These are phyloP conservation scores for Suillia variegata DNA, from an alignment of 2,888 invertebrate species.

Conservation along the genomic window DNA sequence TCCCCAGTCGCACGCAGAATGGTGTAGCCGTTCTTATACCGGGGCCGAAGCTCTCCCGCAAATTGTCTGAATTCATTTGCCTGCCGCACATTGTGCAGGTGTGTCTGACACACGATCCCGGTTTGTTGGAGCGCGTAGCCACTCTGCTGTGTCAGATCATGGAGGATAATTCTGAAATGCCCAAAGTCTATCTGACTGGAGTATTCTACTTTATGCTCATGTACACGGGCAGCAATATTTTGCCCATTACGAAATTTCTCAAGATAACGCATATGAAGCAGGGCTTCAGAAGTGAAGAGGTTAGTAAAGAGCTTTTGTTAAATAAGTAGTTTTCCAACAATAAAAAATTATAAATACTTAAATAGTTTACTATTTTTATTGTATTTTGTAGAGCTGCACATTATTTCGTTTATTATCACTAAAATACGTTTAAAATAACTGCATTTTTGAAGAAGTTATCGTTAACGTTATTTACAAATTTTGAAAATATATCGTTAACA, in stretches of 20 bases:
- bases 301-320: constrained; percentile 58
- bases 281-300: constrained; percentile 91
- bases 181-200: constrained; percentile 92
- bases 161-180: constrained; percentile 92
- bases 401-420: too few species aligned
- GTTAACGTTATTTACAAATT: too few species aligned
- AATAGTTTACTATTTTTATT: neutral
- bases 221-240: constrained; percentile 97
- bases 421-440: too few species aligned
- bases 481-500: too few species aligned
- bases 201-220: constrained; percentile 98
- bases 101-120: constrained; percentile 95
- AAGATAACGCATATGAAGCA: constrained; percentile 95
- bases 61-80: constrained; percentile 85
- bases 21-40: constrained; percentile 95
- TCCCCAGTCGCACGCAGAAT: constrained; percentile 86
- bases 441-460: too few species aligned
- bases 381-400: neutral
- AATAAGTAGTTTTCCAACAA: neutral
- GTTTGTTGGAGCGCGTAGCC: constrained; percentile 94
- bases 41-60: constrained; percentile 86
- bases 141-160: constrained; percentile 85
- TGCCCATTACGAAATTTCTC: constrained; percentile 93
- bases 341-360: neutral
- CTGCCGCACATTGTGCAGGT: constrained; percentile 94